phyloP scores from a whole-genome alignment of 2,113 vertebrate species.

The Malurus melanocephalus region DNA sequence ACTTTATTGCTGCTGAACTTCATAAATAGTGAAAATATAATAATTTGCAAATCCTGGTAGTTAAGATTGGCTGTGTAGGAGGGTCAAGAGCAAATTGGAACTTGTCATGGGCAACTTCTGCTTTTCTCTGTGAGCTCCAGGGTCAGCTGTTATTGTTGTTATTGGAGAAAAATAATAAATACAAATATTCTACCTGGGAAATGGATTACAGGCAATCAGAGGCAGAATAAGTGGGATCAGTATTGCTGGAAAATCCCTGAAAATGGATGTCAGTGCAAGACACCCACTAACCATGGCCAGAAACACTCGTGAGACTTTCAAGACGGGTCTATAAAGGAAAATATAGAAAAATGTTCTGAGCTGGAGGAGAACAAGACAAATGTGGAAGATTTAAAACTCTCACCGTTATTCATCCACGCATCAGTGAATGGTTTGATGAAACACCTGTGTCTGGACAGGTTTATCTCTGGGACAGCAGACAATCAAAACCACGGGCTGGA shows the following conservation, averaged over 20 bases:
- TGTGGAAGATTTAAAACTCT: neutral
- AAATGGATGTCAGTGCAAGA: neutral
- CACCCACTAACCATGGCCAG: neutral
- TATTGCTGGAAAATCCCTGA: neutral
- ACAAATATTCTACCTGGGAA: neutral
- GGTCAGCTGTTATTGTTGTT: neutral
- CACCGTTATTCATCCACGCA: rapidly evolving
- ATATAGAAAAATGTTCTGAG: neutral
- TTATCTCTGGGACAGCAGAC: neutral
- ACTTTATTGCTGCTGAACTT: neutral
- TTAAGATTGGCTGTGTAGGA: neutral
- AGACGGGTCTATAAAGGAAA: neutral
- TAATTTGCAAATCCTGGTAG: neutral
- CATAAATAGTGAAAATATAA: neutral
- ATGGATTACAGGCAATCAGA: neutral
- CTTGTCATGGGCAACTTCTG: neutral
- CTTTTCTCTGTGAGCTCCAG: neutral
- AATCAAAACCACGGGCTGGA: neutral
- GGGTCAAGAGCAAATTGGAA: neutral
- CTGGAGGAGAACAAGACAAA: neutral
- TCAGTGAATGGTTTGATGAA: neutral
- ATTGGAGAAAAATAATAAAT: neutral
- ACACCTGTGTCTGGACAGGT: neutral
- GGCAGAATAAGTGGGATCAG: neutral
- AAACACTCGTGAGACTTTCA: neutral